phyloP scores from a whole-genome alignment of 2,113 vertebrate genomes.

The Neopipo cinnamomea region DNA sequence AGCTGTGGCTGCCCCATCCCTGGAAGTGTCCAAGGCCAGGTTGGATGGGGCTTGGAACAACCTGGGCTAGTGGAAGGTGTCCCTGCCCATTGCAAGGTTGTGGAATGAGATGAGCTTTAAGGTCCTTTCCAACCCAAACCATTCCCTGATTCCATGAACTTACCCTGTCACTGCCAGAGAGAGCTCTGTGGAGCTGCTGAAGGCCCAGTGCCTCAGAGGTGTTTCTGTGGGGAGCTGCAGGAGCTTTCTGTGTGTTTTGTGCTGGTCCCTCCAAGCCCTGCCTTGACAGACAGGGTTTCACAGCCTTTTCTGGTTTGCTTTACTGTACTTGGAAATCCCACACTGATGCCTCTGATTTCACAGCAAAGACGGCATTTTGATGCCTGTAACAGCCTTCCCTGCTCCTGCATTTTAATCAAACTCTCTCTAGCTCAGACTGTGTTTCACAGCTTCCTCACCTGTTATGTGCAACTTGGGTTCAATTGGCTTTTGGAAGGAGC shows the following conservation, averaged over 20 bases:
- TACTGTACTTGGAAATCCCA: neutral
- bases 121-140: neutral
- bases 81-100: fast-evolving
- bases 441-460: neutral
- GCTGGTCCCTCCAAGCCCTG: neutral
- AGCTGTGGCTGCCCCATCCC: neutral
- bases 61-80: neutral
- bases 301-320: neutral
- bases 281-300: neutral
- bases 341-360: neutral
- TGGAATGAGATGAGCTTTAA: neutral
- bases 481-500: neutral
- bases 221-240: neutral
- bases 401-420: neutral
- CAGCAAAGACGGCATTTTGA: neutral
- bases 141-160: neutral
- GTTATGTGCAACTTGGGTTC: neutral
- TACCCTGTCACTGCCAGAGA: neutral
- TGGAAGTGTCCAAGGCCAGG: neutral
- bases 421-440: neutral
- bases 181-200: neutral
- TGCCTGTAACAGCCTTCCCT: neutral
- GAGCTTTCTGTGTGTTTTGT: fast-evolving
- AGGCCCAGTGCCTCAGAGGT: neutral
- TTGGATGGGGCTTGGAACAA: fast-evolving